Conservation (phyloP, 2,888 invertebrate species). For the Ceriagrion tenellum region DNA sequence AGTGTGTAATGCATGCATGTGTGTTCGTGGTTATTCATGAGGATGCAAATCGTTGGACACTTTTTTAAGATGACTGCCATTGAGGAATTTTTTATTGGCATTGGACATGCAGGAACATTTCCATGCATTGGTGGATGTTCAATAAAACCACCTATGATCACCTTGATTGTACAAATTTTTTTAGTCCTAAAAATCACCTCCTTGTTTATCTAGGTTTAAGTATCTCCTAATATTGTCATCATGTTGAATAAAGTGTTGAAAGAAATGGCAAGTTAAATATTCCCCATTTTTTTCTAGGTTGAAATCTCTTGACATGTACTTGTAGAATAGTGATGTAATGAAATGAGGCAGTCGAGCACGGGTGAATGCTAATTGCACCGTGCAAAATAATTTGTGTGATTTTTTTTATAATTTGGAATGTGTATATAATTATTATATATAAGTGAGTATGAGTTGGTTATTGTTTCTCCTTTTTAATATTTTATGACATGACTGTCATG, state of each 20-base stretch:
- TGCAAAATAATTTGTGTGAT: conserved; percentile 53
- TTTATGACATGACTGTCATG: conserved; percentile 42
- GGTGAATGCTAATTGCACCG: conserved; percentile 5
- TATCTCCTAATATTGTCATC: conserved; percentile 51
- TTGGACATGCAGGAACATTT: conserved; percentile 66
- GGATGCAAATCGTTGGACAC: conserved; percentile 45
- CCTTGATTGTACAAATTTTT: conserved; percentile 67
- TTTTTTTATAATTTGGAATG: conserved; percentile 46
- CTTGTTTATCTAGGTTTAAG: conserved; percentile 67
- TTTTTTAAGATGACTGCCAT: conserved; percentile 66
- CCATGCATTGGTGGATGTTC: conserved; percentile 64
- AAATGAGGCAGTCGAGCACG: conserved; percentile 48
- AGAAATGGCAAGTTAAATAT: conserved; percentile 11
- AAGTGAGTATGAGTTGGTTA: conserved; percentile 59
- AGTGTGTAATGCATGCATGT: conserved; percentile 61
- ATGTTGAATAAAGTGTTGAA: conserved; percentile 58
- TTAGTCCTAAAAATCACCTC: conserved; percentile 54
- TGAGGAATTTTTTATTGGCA: conserved; percentile 60
- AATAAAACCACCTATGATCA: conserved; percentile 57
- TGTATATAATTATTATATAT: conserved; percentile 56
- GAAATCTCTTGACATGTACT: conserved; percentile 58
- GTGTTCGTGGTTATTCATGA: conserved; percentile 38
- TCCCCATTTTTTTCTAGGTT: conserved; percentile 19
- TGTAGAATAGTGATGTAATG: conserved; percentile 38
- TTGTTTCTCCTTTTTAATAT: conserved; percentile 41